Evolutionary conservation across 1,140 invertebrate species (phyloP), one percentile per base, ranked within the genome.

Genomic region (Homarus americanus): DNA sequence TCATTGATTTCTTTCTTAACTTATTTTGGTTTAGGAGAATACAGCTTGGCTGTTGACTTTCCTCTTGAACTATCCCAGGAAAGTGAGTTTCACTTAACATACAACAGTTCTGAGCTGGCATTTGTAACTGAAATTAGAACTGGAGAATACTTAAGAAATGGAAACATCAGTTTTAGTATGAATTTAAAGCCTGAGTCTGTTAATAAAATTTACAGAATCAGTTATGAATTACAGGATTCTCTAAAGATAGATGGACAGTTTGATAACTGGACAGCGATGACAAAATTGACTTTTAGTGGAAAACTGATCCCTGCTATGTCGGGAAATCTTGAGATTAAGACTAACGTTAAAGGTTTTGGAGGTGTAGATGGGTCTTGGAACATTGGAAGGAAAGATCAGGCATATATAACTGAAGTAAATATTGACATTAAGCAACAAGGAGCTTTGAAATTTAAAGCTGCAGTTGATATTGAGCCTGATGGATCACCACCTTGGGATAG

Each of bases 281-380:
- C 88, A 49, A 90, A 72, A 66, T 58, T 36, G 72, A 15, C 41
- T 28, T 32, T 90, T 4, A 84, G 28, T 7, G 88, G 80, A 58
- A 17, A 38, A 17, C 44, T 38, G 49, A 63, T 66, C 15, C 9
- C 80, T 40, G 69, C 63, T 7, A 78, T 41, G 3, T 82, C 80
- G 4, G 88, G 88, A 76, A 40, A 20, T 76, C 44, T 90, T 63
- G 79, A 84, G 41, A 38, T 82, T 10, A 49, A 63, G 44, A 75
- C 88, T n/a, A 90, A 90, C 41, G 17, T 90, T 4, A 63, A 63
- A n/a, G 88, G 82, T 12, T 83, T 66, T 44, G 82, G 78, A 44
- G 12, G 36, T 15, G 63, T 90, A 5, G 73, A 90, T 12, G 88
- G 88, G 5, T 83, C 79, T 5, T 90, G 88, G 88, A 73, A 82